Evolutionary conservation across 35 echinoderm and acorn worm genomes (phyloP), one percentile per base, ranked within the genome.

Genomic region (Eucidaris tribuloides): DNA sequence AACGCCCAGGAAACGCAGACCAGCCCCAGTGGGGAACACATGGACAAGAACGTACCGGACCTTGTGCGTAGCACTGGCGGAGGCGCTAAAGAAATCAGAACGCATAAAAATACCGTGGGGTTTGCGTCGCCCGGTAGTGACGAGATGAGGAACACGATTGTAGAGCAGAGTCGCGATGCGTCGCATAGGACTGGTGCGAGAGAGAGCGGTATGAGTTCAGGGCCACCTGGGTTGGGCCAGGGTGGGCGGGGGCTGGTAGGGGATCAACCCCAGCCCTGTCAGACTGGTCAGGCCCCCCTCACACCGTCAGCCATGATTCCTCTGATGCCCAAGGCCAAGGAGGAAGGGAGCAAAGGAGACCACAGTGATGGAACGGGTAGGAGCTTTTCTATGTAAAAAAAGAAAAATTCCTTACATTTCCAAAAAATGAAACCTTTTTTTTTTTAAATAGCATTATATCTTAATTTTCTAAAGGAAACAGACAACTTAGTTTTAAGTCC

Each of bases 1-100:
- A 33, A 74, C 37, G 42, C 32, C 20, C 84, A 85, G 31, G 94
- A 92, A 62, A 81, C 90, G 18, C 89, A 89, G 58, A 81, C 85
- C 36, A 89, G 79, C 50, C 89, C 94, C 6, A 90, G 79, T 31
- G 49, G 46, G 65, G 85, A 88, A 33, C 65, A 30, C 22, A 24
- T 52, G 37, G 42, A 43, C 58, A 87, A 81, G 85, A 81, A 79
- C 77, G 15, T 44, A 83, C 35, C 59, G 62, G 65, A 71, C 63
- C 7, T 72, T 81, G 65, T 61, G 46, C 82, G 77, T 19, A 62
- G 46, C 25, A 62, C 65, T 60, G 77, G 54, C 9, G 49, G n/a
- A 13, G 45, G 63, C 18, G 15, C 45, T 48, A 39, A 56, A 58
- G 76, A 87, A 45, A n/a, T n/a, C n/a, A n/a, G n/a, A n/a, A 54